These are phyloP conservation scores for Sebastolobus altivelis DNA, from an alignment of 2,797 vertebrate species.

Conservation along the genomic window DNA sequence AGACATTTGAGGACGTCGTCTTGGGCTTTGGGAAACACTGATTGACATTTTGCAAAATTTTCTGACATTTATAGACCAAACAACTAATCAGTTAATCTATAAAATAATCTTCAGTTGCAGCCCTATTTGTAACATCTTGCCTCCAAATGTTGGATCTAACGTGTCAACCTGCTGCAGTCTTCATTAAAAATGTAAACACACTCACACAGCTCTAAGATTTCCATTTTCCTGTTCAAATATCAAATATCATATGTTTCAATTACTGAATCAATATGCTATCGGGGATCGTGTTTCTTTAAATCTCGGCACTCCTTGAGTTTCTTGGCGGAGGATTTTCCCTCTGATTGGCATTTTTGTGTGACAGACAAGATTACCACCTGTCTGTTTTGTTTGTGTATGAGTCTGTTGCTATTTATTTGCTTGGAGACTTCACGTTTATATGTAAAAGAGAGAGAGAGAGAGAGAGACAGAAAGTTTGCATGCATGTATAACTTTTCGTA, in stretches of 20 bases:
- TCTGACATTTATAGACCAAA: no score
- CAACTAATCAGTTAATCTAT: no score
- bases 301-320: slow-evolving; percentile 11
- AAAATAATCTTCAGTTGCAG: no score
- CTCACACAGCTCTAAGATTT: slow-evolving; percentile 46
- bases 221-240: background rate
- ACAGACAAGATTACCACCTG: slow-evolving; percentile 20
- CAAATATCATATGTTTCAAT: slow-evolving; percentile 5
- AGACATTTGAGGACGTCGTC: fast-evolving
- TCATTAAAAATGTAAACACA: slow-evolving; percentile 15
- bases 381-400: slow-evolving; percentile 21
- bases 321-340: background rate
- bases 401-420: background rate
- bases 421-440: background rate
- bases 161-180: background rate
- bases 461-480: background rate
- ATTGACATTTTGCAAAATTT: no score
- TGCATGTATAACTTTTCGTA: background rate
- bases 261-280: background rate
- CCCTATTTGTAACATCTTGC: background rate
- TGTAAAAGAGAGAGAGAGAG: background rate
- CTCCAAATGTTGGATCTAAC: background rate
- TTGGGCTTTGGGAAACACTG: no score
- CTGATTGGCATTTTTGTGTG: slow-evolving; percentile 17
- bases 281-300: slow-evolving; percentile 12